Percentiles rank a stretch among this genome's conserved stretches.
Conservation (phyloP, 2,113 vertebrate species). For the Nothoprocta pentlandii region DNA sequence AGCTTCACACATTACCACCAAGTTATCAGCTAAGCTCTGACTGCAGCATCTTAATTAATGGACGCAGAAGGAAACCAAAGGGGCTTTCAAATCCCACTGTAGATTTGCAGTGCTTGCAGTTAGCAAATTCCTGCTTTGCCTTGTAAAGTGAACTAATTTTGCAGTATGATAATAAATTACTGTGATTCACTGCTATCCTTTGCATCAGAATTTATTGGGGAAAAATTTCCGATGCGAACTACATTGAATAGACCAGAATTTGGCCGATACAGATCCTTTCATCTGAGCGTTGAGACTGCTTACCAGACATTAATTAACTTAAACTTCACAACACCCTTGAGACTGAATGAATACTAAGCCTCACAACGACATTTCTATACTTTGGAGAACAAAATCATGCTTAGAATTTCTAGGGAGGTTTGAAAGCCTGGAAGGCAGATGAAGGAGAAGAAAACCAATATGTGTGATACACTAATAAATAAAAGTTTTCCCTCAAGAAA, state of each 20-base stretch:
- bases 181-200: not conserved
- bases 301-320: conserved; percentile 32
- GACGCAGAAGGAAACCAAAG: not conserved
- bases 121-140: not conserved
- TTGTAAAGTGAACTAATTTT: conserved; percentile 26
- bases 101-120: conserved; percentile 13
- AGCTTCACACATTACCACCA: not conserved
- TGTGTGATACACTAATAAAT: not conserved
- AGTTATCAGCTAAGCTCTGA: not conserved
- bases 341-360: not conserved
- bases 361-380: not conserved
- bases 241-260: not conserved
- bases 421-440: not conserved
- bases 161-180: not conserved
- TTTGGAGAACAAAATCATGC: not conserved
- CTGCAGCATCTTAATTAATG: not conserved
- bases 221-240: not conserved
- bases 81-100: conserved; percentile 5
- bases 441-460: not conserved
- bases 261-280: conserved; percentile 2
- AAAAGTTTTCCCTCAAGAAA: not conserved
- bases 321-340: conserved; percentile 25
- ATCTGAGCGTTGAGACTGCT: conserved; percentile 18
- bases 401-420: not conserved
- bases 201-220: not conserved